Evolutionary conservation across 2,888 invertebrate genomes (phyloP).

Genomic region (Hemicrepidius hirtus): DNA sequence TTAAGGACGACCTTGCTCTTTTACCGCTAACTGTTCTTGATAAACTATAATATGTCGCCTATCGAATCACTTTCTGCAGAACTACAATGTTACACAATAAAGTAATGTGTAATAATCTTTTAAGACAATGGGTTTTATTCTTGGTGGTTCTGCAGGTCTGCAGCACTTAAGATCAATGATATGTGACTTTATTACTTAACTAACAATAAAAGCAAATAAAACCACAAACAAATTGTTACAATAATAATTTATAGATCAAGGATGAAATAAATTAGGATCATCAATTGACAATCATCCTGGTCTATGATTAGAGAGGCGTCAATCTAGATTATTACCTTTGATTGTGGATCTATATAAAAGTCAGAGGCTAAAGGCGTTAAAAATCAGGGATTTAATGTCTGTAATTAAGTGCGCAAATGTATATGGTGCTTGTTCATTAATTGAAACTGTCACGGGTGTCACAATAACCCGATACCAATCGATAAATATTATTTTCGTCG

Average conservation of each 20-base stretch:
- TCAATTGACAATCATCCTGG: background rate
- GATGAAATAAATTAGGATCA: slow-evolving; percentile 15
- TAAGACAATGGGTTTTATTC: no score
- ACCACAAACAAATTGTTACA: background rate
- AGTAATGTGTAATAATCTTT: no score
- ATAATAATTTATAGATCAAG: slow-evolving; percentile 23
- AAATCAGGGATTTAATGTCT: slow-evolving; percentile 10
- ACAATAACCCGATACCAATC: slow-evolving; percentile 22
- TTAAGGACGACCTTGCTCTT: no score
- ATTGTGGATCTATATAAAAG: background rate
- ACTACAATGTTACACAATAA: no score
- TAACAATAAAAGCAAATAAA: slow-evolving; percentile 1
- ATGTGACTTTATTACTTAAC: no score
- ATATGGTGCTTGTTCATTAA: slow-evolving; percentile 11
- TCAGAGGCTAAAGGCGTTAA: slow-evolving; percentile 8
- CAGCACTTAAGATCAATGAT: no score
- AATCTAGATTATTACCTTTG: slow-evolving; percentile 12
- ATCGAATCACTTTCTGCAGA: no score
- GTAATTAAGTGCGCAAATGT: slow-evolving; percentile 16
- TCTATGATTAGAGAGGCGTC: slow-evolving; percentile 9
- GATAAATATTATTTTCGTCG: slow-evolving; percentile 21
- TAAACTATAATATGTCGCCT: no score
- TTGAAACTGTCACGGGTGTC: slow-evolving; percentile 21
- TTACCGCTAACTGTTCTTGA: no score
- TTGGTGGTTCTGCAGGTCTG: no score